Evolutionary conservation across 35 echinoderm and acorn worm species (phyloP).

Genomic region (Nesometra sesokonis): DNA sequence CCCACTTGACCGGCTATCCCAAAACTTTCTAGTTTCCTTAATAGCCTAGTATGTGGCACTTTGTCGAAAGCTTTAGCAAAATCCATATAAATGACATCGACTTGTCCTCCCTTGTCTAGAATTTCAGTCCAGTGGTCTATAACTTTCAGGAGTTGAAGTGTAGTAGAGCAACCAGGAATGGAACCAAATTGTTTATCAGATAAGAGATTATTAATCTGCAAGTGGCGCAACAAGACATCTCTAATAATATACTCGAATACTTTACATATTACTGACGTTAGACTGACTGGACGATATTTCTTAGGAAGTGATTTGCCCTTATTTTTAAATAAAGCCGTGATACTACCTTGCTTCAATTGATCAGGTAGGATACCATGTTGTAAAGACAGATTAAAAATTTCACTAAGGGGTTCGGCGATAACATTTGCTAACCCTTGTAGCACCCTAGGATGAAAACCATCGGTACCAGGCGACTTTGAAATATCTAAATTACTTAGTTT

Average conservation of each 20-base stretch:
- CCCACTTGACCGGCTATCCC: neutral
- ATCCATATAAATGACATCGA: neutral
- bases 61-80: no score
- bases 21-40: neutral
- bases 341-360: neutral
- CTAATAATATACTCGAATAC: neutral
- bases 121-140: neutral
- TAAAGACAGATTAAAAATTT: neutral
- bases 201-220: neutral
- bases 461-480: neutral
- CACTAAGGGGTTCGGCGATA: neutral
- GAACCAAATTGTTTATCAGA: neutral
- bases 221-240: neutral
- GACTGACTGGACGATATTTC: neutral
- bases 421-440: neutral
- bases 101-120: neutral
- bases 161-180: neutral
- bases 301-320: neutral
- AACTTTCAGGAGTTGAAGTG: neutral
- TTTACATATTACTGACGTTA: neutral
- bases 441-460: neutral
- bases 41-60: neutral
- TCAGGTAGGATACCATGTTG: neutral
- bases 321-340: neutral
- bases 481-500: neutral